These are phyloP conservation scores for Progne subis DNA, from an alignment of 2,113 vertebrate genomes.

Conservation along the genomic window DNA sequence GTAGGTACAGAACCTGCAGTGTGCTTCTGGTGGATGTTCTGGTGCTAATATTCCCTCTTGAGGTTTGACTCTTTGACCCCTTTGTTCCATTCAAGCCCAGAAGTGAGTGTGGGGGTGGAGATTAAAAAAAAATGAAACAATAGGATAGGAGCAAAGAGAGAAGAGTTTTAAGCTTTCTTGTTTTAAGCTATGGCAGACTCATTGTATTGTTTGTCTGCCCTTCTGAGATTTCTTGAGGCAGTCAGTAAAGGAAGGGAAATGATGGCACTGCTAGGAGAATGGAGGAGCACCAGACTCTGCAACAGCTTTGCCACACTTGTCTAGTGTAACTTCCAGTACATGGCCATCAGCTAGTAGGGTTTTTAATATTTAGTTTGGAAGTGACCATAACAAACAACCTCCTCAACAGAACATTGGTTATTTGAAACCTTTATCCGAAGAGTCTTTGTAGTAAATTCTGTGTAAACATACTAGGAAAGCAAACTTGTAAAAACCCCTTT, in stretches of 20 bases:
- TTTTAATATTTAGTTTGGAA: neutral
- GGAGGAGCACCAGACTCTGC: accelerated
- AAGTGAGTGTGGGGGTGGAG: neutral
- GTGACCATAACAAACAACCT: neutral
- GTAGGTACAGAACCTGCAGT: neutral
- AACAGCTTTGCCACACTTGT: neutral
- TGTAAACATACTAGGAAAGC: neutral
- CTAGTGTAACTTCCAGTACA: neutral
- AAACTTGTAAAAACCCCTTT: neutral
- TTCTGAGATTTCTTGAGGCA: neutral
- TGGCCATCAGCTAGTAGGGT: neutral
- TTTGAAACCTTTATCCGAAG: neutral
- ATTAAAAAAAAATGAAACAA: accelerated
- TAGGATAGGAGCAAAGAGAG: neutral
- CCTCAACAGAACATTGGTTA: neutral
- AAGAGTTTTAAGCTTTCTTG: accelerated
- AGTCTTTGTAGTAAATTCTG: neutral
- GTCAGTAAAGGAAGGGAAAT: neutral
- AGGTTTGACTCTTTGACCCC: neutral
- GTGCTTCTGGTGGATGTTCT: neutral
- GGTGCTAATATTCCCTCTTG: neutral
- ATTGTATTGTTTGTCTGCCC: neutral
- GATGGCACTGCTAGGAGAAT: neutral
- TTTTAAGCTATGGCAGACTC: neutral
- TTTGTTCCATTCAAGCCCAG: neutral